phyloP scores from a whole-genome alignment of 30 jellyfish, hydroid and myxozoan genomes.

The Aurelia coerulea region DNA sequence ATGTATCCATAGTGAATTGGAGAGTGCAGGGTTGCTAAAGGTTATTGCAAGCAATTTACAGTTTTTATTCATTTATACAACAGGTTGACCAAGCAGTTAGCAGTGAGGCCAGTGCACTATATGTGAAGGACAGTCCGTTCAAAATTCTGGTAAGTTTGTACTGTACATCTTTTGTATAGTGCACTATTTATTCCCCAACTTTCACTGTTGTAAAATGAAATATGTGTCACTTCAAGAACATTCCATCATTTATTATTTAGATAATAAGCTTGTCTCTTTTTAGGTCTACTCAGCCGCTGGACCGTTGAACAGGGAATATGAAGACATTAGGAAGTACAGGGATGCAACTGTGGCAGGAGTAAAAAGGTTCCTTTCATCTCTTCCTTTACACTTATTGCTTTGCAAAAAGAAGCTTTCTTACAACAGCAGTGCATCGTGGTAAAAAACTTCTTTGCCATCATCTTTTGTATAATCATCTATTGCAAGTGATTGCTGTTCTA shows the following conservation, averaged over 20 bases:
- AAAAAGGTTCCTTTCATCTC: conserved; percentile 49
- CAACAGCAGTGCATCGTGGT: too few relatives aligned
- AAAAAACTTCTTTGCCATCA: too few relatives aligned
- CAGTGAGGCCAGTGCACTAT: conserved; percentile 38
- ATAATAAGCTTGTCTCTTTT: not conserved
- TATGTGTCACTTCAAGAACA: not conserved
- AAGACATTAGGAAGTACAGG: conserved; percentile 86
- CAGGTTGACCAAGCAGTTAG: conserved; percentile 55
- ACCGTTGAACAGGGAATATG: conserved; percentile 91
- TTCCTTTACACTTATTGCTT: not conserved
- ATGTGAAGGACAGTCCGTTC: conserved; percentile 29
- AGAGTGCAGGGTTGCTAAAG: too few relatives aligned
- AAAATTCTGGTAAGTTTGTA: conserved; percentile 52
- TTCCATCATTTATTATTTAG: too few relatives aligned
- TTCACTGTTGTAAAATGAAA: not conserved
- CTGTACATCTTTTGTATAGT: too few relatives aligned
- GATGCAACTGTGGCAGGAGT: conserved; percentile 91
- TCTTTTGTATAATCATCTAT: too few relatives aligned
- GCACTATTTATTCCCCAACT: too few relatives aligned
- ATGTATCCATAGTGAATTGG: too few relatives aligned
- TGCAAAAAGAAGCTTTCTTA: too few relatives aligned
- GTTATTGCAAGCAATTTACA: not conserved
- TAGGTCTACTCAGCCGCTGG: conserved; percentile 96
- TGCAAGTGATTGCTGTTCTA: too few relatives aligned
- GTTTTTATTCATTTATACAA: not conserved